These are phyloP conservation scores for Meriones unguiculatus DNA, from an alignment of 2,113 vertebrate species.

Conservation along the genomic window DNA sequence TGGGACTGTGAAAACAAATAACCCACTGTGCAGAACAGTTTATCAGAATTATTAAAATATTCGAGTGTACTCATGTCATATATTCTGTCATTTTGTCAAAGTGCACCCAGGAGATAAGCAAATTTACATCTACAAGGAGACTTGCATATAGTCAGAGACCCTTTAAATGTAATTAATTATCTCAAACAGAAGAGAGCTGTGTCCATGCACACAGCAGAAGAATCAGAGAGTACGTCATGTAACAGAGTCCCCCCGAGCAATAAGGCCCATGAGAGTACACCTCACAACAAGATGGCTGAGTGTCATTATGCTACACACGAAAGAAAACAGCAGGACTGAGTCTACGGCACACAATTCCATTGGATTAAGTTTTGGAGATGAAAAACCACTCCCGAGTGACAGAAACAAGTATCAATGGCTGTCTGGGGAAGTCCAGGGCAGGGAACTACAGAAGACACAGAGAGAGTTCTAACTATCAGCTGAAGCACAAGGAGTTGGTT, in stretches of 20 bases:
- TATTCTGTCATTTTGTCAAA: neutral
- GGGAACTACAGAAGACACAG: neutral
- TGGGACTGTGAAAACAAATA: neutral
- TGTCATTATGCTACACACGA: neutral
- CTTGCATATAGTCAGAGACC: neutral
- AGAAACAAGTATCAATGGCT: neutral
- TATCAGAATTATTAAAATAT: neutral
- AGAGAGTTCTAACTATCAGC: neutral
- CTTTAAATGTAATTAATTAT: slow-evolving; percentile 24
- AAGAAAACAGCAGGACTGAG: neutral
- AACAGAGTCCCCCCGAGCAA: neutral
- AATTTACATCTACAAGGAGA: neutral
- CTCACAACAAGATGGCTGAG: neutral
- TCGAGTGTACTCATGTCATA: neutral
- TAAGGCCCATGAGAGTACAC: neutral
- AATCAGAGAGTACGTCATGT: neutral
- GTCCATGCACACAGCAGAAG: neutral
- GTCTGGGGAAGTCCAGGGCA: neutral
- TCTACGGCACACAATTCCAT: neutral
- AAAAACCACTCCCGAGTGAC: neutral
- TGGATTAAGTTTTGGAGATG: slow-evolving; percentile 20
- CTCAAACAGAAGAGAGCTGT: neutral
- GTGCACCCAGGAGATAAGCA: neutral
- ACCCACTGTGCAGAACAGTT: neutral
- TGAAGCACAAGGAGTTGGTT: neutral